Base-by-base conservation (phyloP, 1,140 invertebrate genomes). In the Eupristina koningsbergeri region DNA sequence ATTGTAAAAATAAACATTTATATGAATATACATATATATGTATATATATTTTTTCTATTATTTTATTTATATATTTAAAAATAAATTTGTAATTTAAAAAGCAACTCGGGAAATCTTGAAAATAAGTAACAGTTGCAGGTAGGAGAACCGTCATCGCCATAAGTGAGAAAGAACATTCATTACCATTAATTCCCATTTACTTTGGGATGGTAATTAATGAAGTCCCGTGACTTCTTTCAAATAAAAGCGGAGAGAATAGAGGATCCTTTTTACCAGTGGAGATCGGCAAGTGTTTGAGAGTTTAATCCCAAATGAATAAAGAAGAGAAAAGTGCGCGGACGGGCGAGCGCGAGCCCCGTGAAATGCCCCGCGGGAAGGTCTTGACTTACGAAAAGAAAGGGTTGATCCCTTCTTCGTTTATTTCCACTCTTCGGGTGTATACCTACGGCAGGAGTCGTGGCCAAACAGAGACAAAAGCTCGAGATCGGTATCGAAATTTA, bases 401-500 rank as follows among this genome's bases (percentile, higher is more conserved):
- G 84, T 85, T 85, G 64, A 81, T 71, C 79, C 78, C 67, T 78
- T n/a, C 17, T 41, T 71, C 75, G 34, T 78, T 79, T 39, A 67
- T 58, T 82, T 76, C 76, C 45, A 47, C 45, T 67, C 41, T 3
- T 34, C 26, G 26, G 13, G 0, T 5, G 19, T 58, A 45, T n/a
- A 58, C 47, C 11, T 71, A n/a, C 19, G 19, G 47, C 41, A 34
- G 22, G 31, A 29, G 67, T 15, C 9, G 8, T 39, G 29, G 31
- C 19, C 29, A 53, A 29, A n/a, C 6, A 36, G 39, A 53, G 41
- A n/a, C 6, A 36, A 53, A 74, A 64, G 84, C 85, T 69, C 79
- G 84, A 90, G 89, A 92, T 92, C 90, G 87, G 91, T 92, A 92
- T 92, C 88, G 87, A 91, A 88, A 90, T 92, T 91, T 91, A 91